Percentiles rank a stretch among this genome's conserved stretches.
Evolutionary conservation across 1,140 invertebrate species (phyloP).

Genomic region (Atta texana): DNA sequence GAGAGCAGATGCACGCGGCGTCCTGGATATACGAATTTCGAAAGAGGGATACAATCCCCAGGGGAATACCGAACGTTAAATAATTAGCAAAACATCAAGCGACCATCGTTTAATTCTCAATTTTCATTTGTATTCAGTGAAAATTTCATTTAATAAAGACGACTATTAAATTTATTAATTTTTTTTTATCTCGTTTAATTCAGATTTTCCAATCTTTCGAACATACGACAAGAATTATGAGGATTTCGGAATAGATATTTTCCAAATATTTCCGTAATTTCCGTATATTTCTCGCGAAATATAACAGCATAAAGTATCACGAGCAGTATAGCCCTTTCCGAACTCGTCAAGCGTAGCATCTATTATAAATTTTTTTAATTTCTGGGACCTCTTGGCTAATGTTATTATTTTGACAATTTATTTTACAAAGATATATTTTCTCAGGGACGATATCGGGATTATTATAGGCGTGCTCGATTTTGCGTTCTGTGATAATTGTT

Average conservation of each 20-base stretch:
- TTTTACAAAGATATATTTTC: not conserved
- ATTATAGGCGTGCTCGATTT: conserved; percentile 10
- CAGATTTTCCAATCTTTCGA: not conserved
- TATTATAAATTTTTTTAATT: not conserved
- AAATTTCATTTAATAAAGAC: not conserved
- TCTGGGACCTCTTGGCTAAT: no score
- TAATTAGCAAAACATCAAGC: conserved; percentile 39
- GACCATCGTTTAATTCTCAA: conserved; percentile 55
- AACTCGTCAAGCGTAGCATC: no score
- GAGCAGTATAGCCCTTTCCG: not conserved
- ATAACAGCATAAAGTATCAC: not conserved
- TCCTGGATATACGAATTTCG: not conserved
- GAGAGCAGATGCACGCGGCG: conserved; percentile 56
- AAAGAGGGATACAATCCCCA: not conserved
- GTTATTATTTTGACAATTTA: not conserved
- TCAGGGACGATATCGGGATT: not conserved
- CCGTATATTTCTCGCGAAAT: not conserved
- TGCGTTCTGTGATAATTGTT: conserved; percentile 65
- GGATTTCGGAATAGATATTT: not conserved
- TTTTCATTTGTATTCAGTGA: conserved; percentile 32
- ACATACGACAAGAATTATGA: not conserved
- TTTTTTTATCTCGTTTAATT: not conserved
- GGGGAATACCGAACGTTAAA: not conserved
- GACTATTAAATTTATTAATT: not conserved
- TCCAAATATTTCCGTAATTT: not conserved